Evolutionary conservation across 2,113 vertebrate genomes (phyloP), one percentile per base, ranked within the genome.

Genomic region (Ceyx cyanopectus): DNA sequence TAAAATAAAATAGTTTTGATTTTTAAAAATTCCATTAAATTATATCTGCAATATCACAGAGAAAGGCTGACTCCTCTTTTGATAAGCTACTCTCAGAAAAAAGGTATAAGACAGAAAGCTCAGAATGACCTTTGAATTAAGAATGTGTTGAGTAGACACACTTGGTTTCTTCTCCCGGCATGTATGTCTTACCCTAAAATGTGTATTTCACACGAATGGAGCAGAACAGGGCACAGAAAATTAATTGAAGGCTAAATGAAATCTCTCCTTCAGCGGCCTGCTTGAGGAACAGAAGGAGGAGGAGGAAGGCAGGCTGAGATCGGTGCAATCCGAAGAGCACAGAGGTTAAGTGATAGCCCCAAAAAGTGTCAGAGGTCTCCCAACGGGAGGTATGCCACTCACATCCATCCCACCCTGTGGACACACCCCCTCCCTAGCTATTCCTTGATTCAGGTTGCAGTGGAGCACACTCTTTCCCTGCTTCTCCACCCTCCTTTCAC

Each of bases 1-100:
- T 57, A 53, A 51, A 79, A 63, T 22, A 81, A 72, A 67, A 56
- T 46, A 60, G 12, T 54, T 93, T 93, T 92, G 22, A 9, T 1
- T 0, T 51, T 26, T 46, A 69, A 37, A 37, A 37, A 37, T 79
- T 90, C 41, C 58, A 75, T 79, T 87, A 87, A 84, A 91, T 87
- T 88, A 65, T 23, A 78, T 90, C 48, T 61, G 45, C n/a, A 95
- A 10, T 48, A 80, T 69, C 58, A 69, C n/a, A 83, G 22, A 85
- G 22, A 66, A 94, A 83, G 68, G 19, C 48, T 87, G 54, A 75
- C 77, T 92, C n/a, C 34, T 89, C 37, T 85, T 94, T 91, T 81
- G 67, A 70, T 50, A 81, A 85, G 29, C 51, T 73, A 70, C 68
- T 67, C 89, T 75, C 16, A 80, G 78, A 77, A 87, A 85, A 81